These are phyloP conservation scores for Nasua narica DNA, from an alignment of 2,797 vertebrate species.

Conservation along the genomic window DNA sequence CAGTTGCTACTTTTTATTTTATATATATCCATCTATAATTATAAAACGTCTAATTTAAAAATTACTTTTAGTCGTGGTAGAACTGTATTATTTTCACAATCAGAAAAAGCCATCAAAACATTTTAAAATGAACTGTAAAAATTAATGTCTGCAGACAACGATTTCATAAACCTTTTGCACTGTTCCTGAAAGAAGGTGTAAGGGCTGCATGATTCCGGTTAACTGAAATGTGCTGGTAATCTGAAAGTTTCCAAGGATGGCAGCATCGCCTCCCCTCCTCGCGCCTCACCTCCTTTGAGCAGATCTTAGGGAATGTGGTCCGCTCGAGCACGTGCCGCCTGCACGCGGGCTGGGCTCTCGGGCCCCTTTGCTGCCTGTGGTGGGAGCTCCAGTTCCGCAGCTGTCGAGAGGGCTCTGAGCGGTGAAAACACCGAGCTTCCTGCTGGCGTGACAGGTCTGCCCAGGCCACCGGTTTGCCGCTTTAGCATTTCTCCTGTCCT, in stretches of 20 bases:
- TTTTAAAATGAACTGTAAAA: slow-evolving; percentile 2
- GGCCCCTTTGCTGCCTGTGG: background rate
- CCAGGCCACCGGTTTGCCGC: too few species aligned
- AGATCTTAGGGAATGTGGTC: background rate
- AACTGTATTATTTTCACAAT: background rate
- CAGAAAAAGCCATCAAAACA: background rate
- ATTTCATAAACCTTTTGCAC: background rate
- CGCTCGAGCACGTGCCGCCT: too few species aligned
- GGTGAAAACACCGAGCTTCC: background rate
- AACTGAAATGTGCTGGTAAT: background rate
- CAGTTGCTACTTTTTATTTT: background rate
- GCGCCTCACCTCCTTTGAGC: too few species aligned
- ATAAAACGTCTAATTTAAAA: background rate
- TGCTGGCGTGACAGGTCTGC: background rate
- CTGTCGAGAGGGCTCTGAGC: background rate
- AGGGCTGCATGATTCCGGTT: background rate
- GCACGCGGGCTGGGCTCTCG: background rate
- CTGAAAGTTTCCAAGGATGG: background rate
- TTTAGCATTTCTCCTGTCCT: background rate
- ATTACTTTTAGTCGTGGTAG: background rate
- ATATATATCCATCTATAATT: background rate
- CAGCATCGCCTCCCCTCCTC: background rate
- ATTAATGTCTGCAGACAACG: background rate
- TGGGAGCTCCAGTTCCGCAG: background rate
- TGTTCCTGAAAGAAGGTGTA: background rate